These are phyloP conservation scores for Dicentrarchus labrax DNA, from an alignment of 2,113 vertebrate species.

Conservation along the genomic window DNA sequence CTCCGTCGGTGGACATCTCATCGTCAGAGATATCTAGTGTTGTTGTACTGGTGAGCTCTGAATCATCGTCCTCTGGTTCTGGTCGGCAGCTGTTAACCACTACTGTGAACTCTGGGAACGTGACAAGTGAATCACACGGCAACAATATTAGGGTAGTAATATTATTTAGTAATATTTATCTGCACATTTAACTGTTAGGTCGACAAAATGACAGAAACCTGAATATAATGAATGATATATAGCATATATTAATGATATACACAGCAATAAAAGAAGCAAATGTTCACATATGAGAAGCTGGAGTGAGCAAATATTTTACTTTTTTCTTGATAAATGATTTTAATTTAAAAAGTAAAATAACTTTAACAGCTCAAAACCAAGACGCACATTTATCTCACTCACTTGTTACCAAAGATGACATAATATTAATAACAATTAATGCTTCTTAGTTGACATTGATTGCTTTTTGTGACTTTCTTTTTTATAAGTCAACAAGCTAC, in stretches of 20 bases:
- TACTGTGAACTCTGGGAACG: slow-evolving; percentile 51
- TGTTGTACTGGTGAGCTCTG: slow-evolving; percentile 18
- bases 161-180: too few species aligned
- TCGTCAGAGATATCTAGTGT: slow-evolving; percentile 53
- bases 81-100: background rate
- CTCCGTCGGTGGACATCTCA: slow-evolving; percentile 49
- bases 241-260: too few species aligned
- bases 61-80: slow-evolving; percentile 44
- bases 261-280: background rate
- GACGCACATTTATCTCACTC: background rate
- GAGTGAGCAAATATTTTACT: background rate
- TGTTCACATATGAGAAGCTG: background rate
- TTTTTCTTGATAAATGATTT: background rate
- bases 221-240: too few species aligned
- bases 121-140: background rate
- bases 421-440: background rate
- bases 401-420: too few species aligned
- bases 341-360: too few species aligned
- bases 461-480: too few species aligned
- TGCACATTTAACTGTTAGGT: background rate
- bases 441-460: too few species aligned
- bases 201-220: background rate
- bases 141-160: background rate
- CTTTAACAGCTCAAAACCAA: too few species aligned
- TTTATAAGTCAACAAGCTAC: background rate